phyloP scores from a whole-genome alignment of 2,888 invertebrate genomes.

The Leptopilina syphax region DNA sequence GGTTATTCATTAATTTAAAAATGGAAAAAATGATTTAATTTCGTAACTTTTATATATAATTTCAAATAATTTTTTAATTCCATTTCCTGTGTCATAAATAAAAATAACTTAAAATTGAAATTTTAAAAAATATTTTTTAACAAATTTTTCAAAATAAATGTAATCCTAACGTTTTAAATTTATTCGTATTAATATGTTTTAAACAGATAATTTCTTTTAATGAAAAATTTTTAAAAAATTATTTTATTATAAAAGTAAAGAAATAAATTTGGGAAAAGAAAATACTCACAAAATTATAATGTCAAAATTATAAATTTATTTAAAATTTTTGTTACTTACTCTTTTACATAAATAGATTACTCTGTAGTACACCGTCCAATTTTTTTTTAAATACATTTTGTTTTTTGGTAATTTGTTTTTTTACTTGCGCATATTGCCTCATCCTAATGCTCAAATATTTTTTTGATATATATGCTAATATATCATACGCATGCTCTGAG shows the following conservation, averaged over 20 bases:
- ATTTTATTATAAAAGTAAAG: too few species aligned
- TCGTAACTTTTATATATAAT: neutral
- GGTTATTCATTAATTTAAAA: too few species aligned
- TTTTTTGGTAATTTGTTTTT: neutral
- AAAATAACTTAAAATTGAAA: neutral
- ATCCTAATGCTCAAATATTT: neutral
- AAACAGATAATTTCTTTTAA: too few species aligned
- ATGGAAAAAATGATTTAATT: too few species aligned
- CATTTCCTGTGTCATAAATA: neutral
- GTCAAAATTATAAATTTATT: too few species aligned
- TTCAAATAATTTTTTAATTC: neutral
- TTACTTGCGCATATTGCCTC: conserved; percentile 1
- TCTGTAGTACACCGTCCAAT: neutral
- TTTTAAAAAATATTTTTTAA: neutral
- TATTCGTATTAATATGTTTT: too few species aligned
- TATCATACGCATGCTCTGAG: neutral
- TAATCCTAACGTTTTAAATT: too few species aligned
- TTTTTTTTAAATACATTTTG: neutral
- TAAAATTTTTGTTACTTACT: too few species aligned
- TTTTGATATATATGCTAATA: neutral
- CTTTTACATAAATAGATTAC: neutral
- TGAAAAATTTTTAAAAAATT: too few species aligned
- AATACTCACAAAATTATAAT: too few species aligned
- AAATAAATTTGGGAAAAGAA: too few species aligned
- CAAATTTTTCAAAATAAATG: too few species aligned